Percentiles rank a stretch among this genome's conserved stretches.
Conservation (phyloP, 1,140 invertebrate species). For the Bombus polaris region DNA sequence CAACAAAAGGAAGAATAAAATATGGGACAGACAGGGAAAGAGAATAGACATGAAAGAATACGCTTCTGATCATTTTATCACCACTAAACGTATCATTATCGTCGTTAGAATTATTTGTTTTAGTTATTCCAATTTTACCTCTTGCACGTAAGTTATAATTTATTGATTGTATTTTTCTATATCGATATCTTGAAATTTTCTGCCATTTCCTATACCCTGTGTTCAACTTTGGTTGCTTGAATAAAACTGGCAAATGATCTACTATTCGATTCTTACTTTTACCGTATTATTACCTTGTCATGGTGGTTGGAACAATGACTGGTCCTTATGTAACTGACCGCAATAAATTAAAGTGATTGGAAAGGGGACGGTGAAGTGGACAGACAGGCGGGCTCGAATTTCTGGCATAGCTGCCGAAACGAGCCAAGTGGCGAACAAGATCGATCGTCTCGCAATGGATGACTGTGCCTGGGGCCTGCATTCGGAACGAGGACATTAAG, state of each 20-base stretch:
- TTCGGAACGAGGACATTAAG: constrained; percentile 57
- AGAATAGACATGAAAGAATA: background rate
- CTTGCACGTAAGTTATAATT: background rate
- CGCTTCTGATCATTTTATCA: background rate
- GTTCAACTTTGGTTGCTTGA: background rate
- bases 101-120: constrained; percentile 20
- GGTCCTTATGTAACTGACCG: background rate
- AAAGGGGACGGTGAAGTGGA: background rate
- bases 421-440: constrained; percentile 48
- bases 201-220: background rate
- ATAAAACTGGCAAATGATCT: background rate
- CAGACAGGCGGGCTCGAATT: constrained; percentile 31
- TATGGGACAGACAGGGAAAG: background rate
- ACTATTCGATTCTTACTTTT: background rate
- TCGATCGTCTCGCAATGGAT: constrained; percentile 58
- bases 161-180: background rate
- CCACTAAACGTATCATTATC: constrained; percentile 39
- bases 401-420: constrained; percentile 29
- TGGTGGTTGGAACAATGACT: background rate
- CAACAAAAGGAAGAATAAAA: background rate
- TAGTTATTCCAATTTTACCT: background rate
- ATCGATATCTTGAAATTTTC: background rate
- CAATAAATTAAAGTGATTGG: constrained; percentile 9
- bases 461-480: constrained; percentile 46
- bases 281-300: background rate